Percentiles rank a stretch among this genome's conserved stretches.
Evolutionary conservation across 1,140 invertebrate species (phyloP).

Genomic region (Kradibia gibbosae): DNA sequence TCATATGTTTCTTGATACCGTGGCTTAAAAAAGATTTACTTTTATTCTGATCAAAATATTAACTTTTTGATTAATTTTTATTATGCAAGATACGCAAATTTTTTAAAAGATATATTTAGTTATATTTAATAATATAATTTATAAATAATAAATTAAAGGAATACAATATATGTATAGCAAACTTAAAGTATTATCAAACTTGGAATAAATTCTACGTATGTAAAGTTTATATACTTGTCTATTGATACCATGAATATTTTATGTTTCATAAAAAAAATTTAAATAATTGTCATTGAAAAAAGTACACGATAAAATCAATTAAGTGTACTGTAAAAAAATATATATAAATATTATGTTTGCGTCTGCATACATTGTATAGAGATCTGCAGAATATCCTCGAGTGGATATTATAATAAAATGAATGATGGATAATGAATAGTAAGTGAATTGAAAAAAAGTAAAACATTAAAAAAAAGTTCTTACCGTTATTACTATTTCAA

Average conservation of each 20-base stretch:
- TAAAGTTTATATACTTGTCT: conserved; percentile 48
- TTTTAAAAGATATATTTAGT: conserved; percentile 36
- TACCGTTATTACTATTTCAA: conserved; percentile 28
- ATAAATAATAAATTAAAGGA: conserved; percentile 17
- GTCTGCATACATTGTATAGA: conserved; percentile 53
- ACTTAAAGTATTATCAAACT: conserved; percentile 40
- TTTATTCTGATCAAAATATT: not conserved
- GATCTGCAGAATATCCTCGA: conserved; percentile 50
- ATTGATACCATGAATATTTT: conserved; percentile 45
- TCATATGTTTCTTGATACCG: conserved; percentile 14
- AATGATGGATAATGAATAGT: conserved; percentile 49
- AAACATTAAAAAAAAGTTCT: conserved; percentile 41
- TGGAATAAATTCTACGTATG: conserved; percentile 43
- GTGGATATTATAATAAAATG: conserved; percentile 59
- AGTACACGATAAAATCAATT: conserved; percentile 43
- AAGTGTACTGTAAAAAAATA: conserved; percentile 48
- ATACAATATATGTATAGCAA: conserved; percentile 40
- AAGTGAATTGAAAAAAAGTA: conserved; percentile 29
- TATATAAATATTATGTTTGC: conserved; percentile 37
- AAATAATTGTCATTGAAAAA: conserved; percentile 47
- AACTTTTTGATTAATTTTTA: conserved; percentile 36
- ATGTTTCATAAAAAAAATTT: conserved; percentile 49
- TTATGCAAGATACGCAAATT: conserved; percentile 24
- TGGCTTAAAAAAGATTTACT: conserved; percentile 4
- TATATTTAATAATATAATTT: conserved; percentile 48